A percentile compares a stretch with the other conserved stretches of the same genome.
These are phyloP conservation scores for Urosaurus nigricauda DNA, from an alignment of 2,797 vertebrate species.

Conservation along the genomic window DNA sequence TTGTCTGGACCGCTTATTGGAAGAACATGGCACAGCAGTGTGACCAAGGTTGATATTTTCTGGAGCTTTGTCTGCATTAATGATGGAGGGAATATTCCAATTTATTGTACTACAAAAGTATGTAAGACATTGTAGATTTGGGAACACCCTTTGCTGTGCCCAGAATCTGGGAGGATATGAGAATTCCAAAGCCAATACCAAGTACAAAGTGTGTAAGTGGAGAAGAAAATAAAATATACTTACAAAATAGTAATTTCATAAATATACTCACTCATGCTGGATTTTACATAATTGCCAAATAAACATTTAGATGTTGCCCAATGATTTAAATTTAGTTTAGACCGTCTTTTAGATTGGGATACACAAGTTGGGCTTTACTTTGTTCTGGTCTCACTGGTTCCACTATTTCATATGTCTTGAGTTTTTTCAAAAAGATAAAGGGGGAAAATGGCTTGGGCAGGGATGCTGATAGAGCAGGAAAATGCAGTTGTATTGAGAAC, in stretches of 20 bases:
- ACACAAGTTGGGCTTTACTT: background rate
- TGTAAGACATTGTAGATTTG: background rate
- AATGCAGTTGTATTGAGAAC: no score
- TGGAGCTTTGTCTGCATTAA: background rate
- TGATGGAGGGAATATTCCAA: no score
- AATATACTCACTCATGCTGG: background rate
- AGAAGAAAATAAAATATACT: background rate
- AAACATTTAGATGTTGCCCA: background rate
- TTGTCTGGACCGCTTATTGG: background rate
- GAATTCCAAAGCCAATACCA: background rate
- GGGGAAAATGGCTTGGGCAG: background rate
- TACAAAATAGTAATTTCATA: background rate
- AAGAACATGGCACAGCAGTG: background rate
- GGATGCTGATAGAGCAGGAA: background rate
- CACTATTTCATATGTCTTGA: background rate
- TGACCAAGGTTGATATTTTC: background rate
- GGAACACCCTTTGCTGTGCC: background rate
- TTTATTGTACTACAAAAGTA: background rate
- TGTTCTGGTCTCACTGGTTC: background rate
- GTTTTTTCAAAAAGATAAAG: background rate
- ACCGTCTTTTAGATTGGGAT: background rate
- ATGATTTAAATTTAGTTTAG: background rate
- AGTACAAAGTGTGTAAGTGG: background rate
- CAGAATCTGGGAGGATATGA: background rate
- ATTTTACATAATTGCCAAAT: background rate